Conservation (phyloP, 2,797 vertebrate genomes). For the Acrossocheilus fasciatus region DNA sequence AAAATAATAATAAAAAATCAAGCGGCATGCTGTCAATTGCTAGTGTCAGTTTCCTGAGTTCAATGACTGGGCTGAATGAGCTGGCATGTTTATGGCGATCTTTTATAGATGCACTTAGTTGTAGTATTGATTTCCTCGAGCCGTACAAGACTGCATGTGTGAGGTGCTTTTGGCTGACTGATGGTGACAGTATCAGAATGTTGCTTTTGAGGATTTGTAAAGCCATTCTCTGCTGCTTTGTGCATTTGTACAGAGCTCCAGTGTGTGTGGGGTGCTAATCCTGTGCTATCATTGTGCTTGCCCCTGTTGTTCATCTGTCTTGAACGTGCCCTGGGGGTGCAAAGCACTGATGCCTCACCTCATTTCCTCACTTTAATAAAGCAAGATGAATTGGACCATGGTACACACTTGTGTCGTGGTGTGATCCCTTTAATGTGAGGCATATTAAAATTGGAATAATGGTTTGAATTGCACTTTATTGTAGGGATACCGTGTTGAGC, state of each 20-base stretch:
- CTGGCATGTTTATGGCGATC: constrained; percentile 5
- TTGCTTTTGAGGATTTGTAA: constrained; percentile 21
- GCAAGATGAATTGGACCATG: constrained; percentile 59
- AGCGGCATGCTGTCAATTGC: neutral
- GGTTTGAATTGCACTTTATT: constrained; percentile 30
- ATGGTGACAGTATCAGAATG: constrained; percentile 31
- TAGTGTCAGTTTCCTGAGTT: neutral
- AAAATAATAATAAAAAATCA: neutral
- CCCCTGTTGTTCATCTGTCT: constrained; percentile 62
- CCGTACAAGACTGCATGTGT: constrained; percentile 10
- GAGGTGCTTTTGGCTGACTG: constrained; percentile 16
- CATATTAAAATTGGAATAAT: constrained; percentile 42
- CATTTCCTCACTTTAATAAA: constrained; percentile 65
- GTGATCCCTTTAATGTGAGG: constrained; percentile 52
- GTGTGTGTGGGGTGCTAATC: constrained; percentile 40
- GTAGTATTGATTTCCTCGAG: constrained; percentile 23
- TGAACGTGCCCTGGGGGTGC: constrained; percentile 55
- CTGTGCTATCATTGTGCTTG: constrained; percentile 49
- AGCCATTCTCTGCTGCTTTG: constrained; percentile 25
- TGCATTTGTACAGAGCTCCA: constrained; percentile 26
- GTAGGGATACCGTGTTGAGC: constrained; percentile 27
- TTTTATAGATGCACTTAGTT: constrained; percentile 14
- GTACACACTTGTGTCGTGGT: constrained; percentile 48
- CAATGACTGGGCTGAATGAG: neutral
- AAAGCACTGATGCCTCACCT: constrained; percentile 62